Conservation (phyloP, 2,113 vertebrate species). For the Pelodiscus sinensis region DNA sequence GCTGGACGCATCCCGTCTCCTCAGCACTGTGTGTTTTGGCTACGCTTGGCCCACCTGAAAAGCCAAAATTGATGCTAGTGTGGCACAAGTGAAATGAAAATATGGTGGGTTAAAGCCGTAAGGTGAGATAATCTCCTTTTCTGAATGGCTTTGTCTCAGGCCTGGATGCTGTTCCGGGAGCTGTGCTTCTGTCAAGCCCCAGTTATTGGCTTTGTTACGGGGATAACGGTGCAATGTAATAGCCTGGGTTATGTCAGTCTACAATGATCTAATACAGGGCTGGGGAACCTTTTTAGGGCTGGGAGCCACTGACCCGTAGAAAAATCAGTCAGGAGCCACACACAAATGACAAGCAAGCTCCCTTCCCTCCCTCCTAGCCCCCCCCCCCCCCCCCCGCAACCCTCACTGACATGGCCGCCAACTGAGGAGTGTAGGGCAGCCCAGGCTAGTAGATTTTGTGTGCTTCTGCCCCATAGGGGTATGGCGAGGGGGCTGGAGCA, state of each 20-base stretch:
- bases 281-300: no score
- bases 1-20: not conserved
- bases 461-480: no score
- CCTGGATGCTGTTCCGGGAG: not conserved
- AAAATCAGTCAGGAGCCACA: no score
- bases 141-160: not conserved
- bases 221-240: not conserved
- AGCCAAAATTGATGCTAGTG: not conserved
- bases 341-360: no score
- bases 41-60: not conserved
- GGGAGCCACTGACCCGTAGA: no score
- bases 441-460: no score
- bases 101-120: not conserved
- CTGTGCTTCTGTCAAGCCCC: not conserved
- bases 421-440: no score
- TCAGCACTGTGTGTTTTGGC: not conserved
- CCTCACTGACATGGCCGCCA: no score
- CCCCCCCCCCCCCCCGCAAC: no score
- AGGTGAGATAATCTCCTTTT: not conserved
- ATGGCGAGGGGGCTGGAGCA: no score
- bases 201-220: not conserved
- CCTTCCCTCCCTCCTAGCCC: no score
- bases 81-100: not conserved
- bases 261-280: not conserved
- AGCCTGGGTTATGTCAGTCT: not conserved